Evolutionary conservation across 2,888 invertebrate genomes (phyloP).

Genomic region (Metacarcinus magister): DNA sequence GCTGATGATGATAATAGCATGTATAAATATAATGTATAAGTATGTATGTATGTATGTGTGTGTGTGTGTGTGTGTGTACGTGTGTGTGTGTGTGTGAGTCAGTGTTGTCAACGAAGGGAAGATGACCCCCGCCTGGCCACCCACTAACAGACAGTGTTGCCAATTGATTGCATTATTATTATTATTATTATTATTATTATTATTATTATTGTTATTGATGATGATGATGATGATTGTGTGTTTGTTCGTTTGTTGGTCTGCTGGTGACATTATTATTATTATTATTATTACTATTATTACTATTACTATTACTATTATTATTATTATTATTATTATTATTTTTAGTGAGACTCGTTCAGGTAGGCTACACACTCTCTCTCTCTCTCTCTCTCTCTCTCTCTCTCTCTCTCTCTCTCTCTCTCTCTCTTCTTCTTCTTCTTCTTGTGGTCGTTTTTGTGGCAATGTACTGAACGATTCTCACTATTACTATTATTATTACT

Average conservation of each 20-base stretch:
- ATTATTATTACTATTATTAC: too few relatives aligned
- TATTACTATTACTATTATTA: too few relatives aligned
- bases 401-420: neutral
- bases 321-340: too few relatives aligned
- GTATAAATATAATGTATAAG: neutral
- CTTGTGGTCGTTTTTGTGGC: neutral
- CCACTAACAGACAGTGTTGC: too few relatives aligned
- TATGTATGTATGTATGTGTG: neutral
- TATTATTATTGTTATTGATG: neutral
- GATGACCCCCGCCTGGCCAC: too few relatives aligned
- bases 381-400: neutral
- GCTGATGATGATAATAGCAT: neutral
- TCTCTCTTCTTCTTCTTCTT: neutral
- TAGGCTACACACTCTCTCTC: neutral
- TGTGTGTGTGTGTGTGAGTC: neutral
- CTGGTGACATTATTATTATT: too few relatives aligned
- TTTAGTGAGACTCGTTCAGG: too few relatives aligned
- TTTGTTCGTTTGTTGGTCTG: too few relatives aligned
- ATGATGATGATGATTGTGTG: too few relatives aligned
- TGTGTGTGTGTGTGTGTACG: constrained; percentile 18
- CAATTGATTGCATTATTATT: neutral
- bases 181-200: neutral
- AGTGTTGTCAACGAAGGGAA: neutral
- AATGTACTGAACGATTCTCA: too few relatives aligned
- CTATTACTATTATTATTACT: too few relatives aligned